Evolutionary conservation across 1,140 invertebrate genomes (phyloP).

Genomic region (Vanessa tameamea): DNA sequence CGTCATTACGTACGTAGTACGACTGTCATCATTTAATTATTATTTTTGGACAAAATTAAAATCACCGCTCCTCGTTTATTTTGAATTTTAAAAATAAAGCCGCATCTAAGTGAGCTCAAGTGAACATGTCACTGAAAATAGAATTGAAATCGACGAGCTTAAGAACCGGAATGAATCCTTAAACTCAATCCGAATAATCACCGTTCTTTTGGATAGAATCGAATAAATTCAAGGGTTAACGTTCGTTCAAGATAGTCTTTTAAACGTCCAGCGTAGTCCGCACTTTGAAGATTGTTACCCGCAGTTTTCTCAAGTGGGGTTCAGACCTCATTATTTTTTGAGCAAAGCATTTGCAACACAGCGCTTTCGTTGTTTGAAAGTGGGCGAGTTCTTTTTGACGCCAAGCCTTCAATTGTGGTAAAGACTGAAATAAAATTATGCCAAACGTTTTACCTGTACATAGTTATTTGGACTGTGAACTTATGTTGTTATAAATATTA

Average conservation of each 20-base stretch:
- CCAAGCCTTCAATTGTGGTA: conserved; percentile 42
- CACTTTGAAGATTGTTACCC: conserved; percentile 35
- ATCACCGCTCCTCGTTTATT: not conserved
- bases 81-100: not conserved
- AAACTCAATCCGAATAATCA: conserved; percentile 20
- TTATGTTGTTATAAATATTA: conserved; percentile 2
- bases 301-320: conserved; percentile 55
- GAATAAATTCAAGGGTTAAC: conserved; percentile 27
- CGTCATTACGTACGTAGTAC: not conserved
- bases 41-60: too few relatives aligned
- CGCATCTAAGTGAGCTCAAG: not conserved
- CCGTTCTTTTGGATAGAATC: conserved; percentile 21
- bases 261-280: conserved; percentile 44
- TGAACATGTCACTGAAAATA: not conserved
- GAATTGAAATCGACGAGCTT: conserved; percentile 1
- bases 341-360: conserved; percentile 54
- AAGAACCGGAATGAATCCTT: conserved; percentile 10
- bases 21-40: not conserved
- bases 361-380: conserved; percentile 55
- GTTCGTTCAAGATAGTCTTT: conserved; percentile 37
- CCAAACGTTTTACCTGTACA: conserved; percentile 17
- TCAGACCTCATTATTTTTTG: conserved; percentile 60
- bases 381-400: conserved; percentile 48
- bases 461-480: conserved; percentile 2
- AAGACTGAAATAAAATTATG: conserved; percentile 41